Evolutionary conservation across 2,888 invertebrate species (phyloP).

Genomic region (Gastrophysa polygoni): DNA sequence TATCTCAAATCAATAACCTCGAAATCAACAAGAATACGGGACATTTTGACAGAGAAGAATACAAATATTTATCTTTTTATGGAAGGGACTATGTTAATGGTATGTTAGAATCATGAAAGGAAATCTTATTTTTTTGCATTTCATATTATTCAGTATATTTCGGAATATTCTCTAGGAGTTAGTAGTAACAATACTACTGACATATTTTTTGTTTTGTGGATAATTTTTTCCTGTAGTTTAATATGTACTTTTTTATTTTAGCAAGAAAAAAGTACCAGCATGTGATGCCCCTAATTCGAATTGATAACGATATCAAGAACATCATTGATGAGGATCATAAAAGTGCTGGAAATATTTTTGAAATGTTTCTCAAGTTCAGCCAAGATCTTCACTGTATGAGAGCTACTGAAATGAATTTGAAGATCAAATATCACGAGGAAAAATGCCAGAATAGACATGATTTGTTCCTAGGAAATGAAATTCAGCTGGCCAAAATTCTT

Average conservation of each 20-base stretch:
- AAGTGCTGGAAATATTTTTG: conserved; percentile 64
- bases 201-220: too few species aligned
- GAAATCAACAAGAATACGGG: conserved; percentile 78
- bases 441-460: conserved; percentile 53
- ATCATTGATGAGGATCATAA: conserved; percentile 58
- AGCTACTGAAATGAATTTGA: conserved; percentile 80
- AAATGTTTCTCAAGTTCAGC: conserved; percentile 72
- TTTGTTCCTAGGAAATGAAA: conserved; percentile 62
- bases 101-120: too few species aligned
- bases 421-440: conserved; percentile 59
- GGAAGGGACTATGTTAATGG: conserved; percentile 78
- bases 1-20: conserved; percentile 57
- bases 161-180: too few species aligned
- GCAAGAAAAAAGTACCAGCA: conserved; percentile 67
- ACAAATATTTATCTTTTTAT: conserved; percentile 80
- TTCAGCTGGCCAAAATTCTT: conserved; percentile 65
- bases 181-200: too few species aligned
- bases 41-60: conserved; percentile 77
- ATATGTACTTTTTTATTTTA: conserved; percentile 59
- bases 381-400: conserved; percentile 73
- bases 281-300: conserved; percentile 66
- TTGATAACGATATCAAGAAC: conserved; percentile 68
- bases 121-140: too few species aligned
- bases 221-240: too few species aligned
- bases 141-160: too few species aligned